Evolutionary conservation across 2,888 invertebrate genomes (phyloP), one percentile per base, ranked within the genome.

Genomic region (Rambutsinella grinnellia): DNA sequence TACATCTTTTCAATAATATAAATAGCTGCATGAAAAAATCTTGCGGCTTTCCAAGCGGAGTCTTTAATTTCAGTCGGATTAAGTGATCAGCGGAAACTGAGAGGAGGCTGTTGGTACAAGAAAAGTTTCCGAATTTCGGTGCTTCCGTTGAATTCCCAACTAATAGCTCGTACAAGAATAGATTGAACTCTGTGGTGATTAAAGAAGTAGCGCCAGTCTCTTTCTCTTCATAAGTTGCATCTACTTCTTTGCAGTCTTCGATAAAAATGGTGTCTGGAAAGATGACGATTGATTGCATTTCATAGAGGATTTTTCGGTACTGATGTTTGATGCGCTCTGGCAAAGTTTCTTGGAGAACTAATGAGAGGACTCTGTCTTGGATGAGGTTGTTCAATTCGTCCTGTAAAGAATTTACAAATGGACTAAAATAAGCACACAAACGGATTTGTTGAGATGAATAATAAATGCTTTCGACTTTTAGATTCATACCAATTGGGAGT

Each of bases 21-120:
- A 81, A 77, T 0, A 83, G 44, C 17, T 80, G 81, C 13, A 53
- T 63, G 70, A 83, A 82, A 46, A 83, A 79, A 36, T 83, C 82
- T 54, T 81, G 79, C 5, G 83, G 82, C 49, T 79, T 79, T 47
- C 83, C 83, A 1, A 83, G 56, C 2, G 76, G 71, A 5, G 79
- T 81, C 67, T 79, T 80, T 27, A 83, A 66, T 51, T 83, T 83
- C 15, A 79, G 56, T 2, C 79, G 80, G 15, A 83, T 65, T 3
- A 83, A 58, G 60, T 78, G 75, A 21, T 78, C 80, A 0, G 81
- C 83, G n/a, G 82, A 79, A 13, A 78, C 62, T 5, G 67, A 61
- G 3, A 75, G 53, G 46, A 62, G 23, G 36, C n/a, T 53, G 23
- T 24, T 44, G 17, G 61, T 58, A 10, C n/a, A 27, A n/a, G n/a